A percentile compares a stretch with the other conserved stretches of the same genome.
Evolutionary conservation across 1,140 invertebrate genomes (phyloP).

Genomic region (Meteorus sp.): DNA sequence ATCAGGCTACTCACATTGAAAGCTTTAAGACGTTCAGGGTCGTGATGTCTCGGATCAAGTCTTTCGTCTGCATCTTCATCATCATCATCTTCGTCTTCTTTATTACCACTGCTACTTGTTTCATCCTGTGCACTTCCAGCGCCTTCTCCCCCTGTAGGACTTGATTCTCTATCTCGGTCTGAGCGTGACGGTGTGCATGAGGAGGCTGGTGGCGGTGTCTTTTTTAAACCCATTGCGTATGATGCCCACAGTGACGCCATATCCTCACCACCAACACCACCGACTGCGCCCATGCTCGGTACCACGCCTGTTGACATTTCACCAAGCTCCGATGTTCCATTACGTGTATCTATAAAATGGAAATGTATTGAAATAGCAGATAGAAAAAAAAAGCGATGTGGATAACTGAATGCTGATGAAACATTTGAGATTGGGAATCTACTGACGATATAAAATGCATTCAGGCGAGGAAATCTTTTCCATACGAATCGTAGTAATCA

Average conservation of each 20-base stretch:
- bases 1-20: constrained; percentile 86
- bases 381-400: neutral
- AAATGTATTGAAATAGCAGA: too few relatives aligned
- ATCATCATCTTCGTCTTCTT: constrained; percentile 93
- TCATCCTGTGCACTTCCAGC: constrained; percentile 84
- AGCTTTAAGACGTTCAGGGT: constrained; percentile 94
- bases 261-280: constrained; percentile 61
- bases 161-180: constrained; percentile 65
- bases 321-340: constrained; percentile 50
- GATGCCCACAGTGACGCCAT: constrained; percentile 79
- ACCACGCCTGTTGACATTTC: constrained; percentile 47
- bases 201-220: constrained; percentile 64
- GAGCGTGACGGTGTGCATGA: constrained; percentile 58
- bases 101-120: constrained; percentile 84
- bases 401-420: neutral
- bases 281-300: constrained; percentile 44
- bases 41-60: constrained; percentile 82
- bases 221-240: constrained; percentile 69
- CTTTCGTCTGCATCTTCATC: constrained; percentile 90
- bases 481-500: too few relatives aligned
- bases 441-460: too few relatives aligned
- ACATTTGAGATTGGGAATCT: too few relatives aligned
- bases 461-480: too few relatives aligned
- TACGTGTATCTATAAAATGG: constrained; percentile 57
- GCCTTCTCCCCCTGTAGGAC: constrained; percentile 61